A percentile compares a stretch with the other conserved stretches of the same genome.
phyloP scores from a whole-genome alignment of 2,888 invertebrate genomes.

The Myopa tessellatipennis region DNA sequence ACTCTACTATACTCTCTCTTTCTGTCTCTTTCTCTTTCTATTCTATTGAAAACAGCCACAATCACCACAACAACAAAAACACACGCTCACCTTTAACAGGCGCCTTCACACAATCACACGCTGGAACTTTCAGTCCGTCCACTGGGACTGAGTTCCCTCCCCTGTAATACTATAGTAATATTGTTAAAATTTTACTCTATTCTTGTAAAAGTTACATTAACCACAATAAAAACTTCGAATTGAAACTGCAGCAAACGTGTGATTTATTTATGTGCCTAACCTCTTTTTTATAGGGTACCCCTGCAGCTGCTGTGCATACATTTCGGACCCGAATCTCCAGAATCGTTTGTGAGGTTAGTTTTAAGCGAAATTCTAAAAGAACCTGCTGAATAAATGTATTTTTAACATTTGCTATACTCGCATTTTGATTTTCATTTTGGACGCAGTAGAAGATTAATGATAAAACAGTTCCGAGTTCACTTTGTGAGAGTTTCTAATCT shows the following conservation, averaged over 20 bases:
- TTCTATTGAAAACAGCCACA: no score
- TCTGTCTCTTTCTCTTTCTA: no score
- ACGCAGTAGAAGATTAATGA: no score
- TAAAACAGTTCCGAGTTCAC: no score
- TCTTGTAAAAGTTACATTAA: neutral
- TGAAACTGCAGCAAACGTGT: neutral
- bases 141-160: neutral
- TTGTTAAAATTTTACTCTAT: neutral
- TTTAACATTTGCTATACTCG: no score
- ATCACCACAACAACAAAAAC: neutral
- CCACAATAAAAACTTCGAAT: neutral
- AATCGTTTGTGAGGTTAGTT: constrained; percentile 59
- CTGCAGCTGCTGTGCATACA: constrained; percentile 65
- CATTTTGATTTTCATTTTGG: no score
- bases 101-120: no score
- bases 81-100: no score
- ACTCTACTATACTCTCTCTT: neutral
- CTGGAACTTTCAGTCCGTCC: no score
- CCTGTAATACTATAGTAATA: neutral
- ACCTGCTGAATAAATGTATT: neutral
- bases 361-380: neutral
- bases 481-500: no score
- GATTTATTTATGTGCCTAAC: constrained; percentile 27
- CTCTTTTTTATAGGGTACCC: constrained; percentile 63
- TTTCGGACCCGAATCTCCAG: constrained; percentile 64